Conservation (phyloP, 1,140 invertebrate genomes). For the Lepidurus packardi region DNA sequence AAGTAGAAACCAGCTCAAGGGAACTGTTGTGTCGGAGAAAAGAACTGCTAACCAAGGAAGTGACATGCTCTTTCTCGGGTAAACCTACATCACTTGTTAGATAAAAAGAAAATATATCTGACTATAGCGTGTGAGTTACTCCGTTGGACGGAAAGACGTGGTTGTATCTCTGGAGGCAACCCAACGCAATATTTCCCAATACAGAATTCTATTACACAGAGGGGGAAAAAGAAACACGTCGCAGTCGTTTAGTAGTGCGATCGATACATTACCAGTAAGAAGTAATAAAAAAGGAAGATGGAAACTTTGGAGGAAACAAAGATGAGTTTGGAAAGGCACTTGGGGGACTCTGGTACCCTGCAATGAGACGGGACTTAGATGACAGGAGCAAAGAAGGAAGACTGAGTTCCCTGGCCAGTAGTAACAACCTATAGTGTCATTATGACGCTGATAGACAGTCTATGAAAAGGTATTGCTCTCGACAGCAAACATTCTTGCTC, state of each 20-base stretch:
- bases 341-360: background rate
- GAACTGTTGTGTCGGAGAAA: too few relatives aligned
- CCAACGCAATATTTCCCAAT: background rate
- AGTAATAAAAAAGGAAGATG: background rate
- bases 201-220: background rate
- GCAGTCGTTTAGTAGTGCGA: background rate
- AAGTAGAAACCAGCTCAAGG: too few relatives aligned
- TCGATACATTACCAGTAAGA: background rate
- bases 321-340: background rate
- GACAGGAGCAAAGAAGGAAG: too few relatives aligned
- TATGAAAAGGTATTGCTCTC: too few relatives aligned
- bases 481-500: too few relatives aligned
- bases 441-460: too few relatives aligned
- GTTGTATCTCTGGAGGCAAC: background rate
- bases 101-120: background rate
- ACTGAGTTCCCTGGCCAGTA: too few relatives aligned
- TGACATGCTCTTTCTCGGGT: background rate
- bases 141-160: background rate
- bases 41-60: background rate
- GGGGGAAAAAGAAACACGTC: background rate
- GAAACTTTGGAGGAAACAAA: background rate
- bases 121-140: background rate
- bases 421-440: too few relatives aligned
- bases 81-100: background rate
- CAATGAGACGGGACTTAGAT: too few relatives aligned